Conservation (phyloP, 2,113 vertebrate genomes). For the Lamprotornis superbus region DNA sequence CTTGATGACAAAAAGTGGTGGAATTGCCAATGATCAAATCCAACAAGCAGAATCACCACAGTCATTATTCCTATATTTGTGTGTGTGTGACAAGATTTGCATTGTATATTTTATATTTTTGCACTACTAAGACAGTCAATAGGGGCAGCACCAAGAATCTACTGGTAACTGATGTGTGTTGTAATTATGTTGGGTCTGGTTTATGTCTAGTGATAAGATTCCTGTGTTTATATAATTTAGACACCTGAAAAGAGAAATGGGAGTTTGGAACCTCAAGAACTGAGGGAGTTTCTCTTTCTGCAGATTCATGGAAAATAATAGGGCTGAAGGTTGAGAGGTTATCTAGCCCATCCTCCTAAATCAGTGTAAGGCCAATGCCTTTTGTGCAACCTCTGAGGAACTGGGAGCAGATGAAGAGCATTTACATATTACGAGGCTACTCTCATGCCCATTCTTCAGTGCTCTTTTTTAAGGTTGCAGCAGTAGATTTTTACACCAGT, state of each 20-base stretch:
- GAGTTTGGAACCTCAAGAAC: not conserved
- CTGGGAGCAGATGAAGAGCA: not conserved
- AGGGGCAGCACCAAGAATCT: not conserved
- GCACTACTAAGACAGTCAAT: not conserved
- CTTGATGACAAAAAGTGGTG: not conserved
- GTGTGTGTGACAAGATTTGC: not conserved
- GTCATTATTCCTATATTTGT: not conserved
- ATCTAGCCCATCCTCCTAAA: conserved; percentile 39
- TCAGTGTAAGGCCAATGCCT: not conserved
- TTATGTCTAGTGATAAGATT: conserved; percentile 47
- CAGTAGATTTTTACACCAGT: not conserved
- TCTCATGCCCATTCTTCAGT: not conserved
- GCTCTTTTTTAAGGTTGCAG: not conserved
- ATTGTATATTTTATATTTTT: not conserved
- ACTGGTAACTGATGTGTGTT: not conserved
- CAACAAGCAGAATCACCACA: not conserved
- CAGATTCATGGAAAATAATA: conserved; percentile 43
- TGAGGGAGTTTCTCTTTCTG: conserved; percentile 37
- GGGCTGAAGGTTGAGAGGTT: conserved; percentile 32
- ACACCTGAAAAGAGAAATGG: conserved; percentile 47
- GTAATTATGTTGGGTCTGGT: conserved; percentile 20
- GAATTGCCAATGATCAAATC: not conserved
- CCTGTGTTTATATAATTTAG: conserved; percentile 24
- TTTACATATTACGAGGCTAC: not conserved
- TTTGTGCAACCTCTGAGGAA: not conserved